These are phyloP conservation scores for Suillia variegata DNA, from an alignment of 2,888 invertebrate species.

Conservation along the genomic window DNA sequence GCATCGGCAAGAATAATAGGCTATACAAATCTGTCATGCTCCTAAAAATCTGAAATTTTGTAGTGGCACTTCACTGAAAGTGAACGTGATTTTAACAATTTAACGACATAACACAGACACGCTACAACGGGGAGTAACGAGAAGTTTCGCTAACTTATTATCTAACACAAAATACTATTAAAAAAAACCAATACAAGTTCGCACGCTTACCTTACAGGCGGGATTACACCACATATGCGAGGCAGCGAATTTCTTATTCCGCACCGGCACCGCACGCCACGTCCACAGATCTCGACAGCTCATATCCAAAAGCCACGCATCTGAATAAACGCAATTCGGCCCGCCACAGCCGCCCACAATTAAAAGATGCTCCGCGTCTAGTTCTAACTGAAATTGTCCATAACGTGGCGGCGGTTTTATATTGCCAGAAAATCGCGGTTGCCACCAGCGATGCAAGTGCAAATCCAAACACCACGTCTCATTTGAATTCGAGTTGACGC, in stretches of 20 bases:
- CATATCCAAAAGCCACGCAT: conserved; percentile 90
- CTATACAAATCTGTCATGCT: no score
- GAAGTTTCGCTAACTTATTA: no score
- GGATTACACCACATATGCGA: conserved; percentile 93
- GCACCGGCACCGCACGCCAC: conserved; percentile 76
- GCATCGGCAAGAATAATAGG: no score
- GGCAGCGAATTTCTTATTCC: conserved; percentile 79
- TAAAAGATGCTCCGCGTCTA: conserved; percentile 79
- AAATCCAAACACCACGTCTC: conserved; percentile 90
- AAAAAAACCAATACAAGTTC: no score
- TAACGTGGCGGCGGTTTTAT: conserved; percentile 82
- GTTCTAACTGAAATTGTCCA: conserved; percentile 87
- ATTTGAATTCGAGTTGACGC: conserved; percentile 69
- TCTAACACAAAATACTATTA: no score
- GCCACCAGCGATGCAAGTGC: conserved; percentile 76
- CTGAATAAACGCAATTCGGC: conserved; percentile 82
- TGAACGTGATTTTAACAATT: no score
- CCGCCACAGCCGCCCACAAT: conserved; percentile 88
- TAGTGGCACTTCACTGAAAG: no score
- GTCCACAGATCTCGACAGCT: conserved; percentile 70
- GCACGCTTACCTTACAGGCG: conserved; percentile 77
- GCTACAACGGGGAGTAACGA: no score
- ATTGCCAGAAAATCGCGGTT: conserved; percentile 69
- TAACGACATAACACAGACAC: no score
- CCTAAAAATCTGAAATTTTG: no score